phyloP scores from a whole-genome alignment of 2,888 invertebrate genomes.

The Alentia gelatinosa region DNA sequence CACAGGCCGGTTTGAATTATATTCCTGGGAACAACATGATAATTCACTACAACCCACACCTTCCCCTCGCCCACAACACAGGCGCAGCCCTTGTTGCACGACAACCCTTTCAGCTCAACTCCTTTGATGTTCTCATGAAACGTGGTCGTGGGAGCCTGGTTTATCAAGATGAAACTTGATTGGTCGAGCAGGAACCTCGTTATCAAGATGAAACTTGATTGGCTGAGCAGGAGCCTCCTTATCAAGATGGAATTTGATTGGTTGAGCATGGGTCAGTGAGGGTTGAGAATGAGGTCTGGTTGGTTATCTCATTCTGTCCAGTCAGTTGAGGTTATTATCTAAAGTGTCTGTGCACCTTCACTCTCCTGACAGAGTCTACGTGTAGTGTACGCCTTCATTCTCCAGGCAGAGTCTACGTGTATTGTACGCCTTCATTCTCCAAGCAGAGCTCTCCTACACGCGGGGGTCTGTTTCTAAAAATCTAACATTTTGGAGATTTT shows the following conservation, averaged over 20 bases:
- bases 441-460: too few species aligned
- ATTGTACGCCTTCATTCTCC: too few species aligned
- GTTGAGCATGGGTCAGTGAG: not conserved
- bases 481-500: too few species aligned
- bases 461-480: too few species aligned
- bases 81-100: not conserved
- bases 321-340: slow-evolving; percentile 21
- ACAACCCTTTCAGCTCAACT: not conserved
- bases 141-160: too few species aligned
- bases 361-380: too few species aligned
- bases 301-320: not conserved
- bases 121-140: not conserved
- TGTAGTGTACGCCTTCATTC: too few species aligned
- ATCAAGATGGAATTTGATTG: slow-evolving; percentile 45
- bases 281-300: not conserved
- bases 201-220: too few species aligned
- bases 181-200: not conserved
- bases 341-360: not conserved
- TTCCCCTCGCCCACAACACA: not conserved
- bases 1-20: too few species aligned
- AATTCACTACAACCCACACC: not conserved
- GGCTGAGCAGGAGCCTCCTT: slow-evolving; percentile 24
- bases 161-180: too few species aligned
- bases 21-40: too few species aligned
- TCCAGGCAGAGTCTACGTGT: too few species aligned